Conservation (phyloP, 2,888 invertebrate genomes). For the Cerastis leucographa region DNA sequence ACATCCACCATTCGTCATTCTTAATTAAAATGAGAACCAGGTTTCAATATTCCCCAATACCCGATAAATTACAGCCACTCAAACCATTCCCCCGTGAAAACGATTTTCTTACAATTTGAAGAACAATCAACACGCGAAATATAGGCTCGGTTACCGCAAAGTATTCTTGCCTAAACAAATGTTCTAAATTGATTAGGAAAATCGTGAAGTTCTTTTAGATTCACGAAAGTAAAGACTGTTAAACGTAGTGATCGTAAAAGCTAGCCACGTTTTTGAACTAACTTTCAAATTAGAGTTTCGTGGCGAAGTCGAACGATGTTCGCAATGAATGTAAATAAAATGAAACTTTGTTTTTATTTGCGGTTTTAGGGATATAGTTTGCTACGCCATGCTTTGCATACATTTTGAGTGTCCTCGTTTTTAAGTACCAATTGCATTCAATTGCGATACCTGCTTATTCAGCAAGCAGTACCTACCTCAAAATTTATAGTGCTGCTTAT, state of each 20-base stretch:
- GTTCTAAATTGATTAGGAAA: slow-evolving; percentile 57
- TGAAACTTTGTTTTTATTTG: slow-evolving; percentile 53
- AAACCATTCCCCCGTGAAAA: slow-evolving; percentile 66
- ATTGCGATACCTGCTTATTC: neutral
- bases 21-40: slow-evolving; percentile 78
- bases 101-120: slow-evolving; percentile 67
- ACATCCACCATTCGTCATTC: slow-evolving; percentile 80
- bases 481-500: neutral
- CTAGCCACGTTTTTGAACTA: slow-evolving; percentile 63
- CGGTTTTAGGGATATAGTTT: slow-evolving; percentile 44
- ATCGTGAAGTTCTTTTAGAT: slow-evolving; percentile 46
- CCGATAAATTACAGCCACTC: slow-evolving; percentile 70
- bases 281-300: slow-evolving; percentile 66
- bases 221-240: slow-evolving; percentile 40
- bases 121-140: slow-evolving; percentile 63
- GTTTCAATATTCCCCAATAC: slow-evolving; percentile 73
- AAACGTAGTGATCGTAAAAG: slow-evolving; percentile 58
- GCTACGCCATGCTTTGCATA: slow-evolving; percentile 7
- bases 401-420: neutral
- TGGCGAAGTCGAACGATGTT: slow-evolving; percentile 51
- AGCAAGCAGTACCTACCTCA: neutral
- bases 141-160: slow-evolving; percentile 44
- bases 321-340: slow-evolving; percentile 57
- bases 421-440: neutral
- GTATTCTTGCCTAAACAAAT: slow-evolving; percentile 47